Base-by-base conservation (phyloP, 2,888 invertebrate genomes). In the Troilus luridus region DNA sequence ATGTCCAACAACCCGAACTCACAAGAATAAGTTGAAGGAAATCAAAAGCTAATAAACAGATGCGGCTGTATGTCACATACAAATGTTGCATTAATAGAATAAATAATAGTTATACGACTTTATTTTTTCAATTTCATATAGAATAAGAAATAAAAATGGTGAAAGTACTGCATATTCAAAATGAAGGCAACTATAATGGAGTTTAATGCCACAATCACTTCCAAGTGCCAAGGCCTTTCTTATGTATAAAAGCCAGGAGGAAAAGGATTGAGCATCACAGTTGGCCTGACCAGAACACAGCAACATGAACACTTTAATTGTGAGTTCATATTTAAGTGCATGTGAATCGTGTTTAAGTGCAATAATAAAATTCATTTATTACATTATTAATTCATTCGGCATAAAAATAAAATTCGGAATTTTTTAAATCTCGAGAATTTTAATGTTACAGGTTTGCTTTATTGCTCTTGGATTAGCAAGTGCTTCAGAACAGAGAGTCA, bases 141-240 rank as follows among this genome's bases (percentile, higher is more conserved):
- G n/a, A 64, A 67, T 24, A 67, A 67, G 24, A 24, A 77, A 41
- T 41, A 77, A 77, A 41, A 12, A 19, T 17, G 27, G 72, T 77
- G 72, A 77, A 77, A 77, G 72, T 77, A 77, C 72, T 17, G 8
- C 17, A 41, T 77, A 77, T 77, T 77, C 9, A 54, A 85, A 85
- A 85, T 58, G 85, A 85, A 85, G 85, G 85, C 56, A 85, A 85
- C 85, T n/a, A 85, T 41, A 56, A 54, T 85, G 56, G 54, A 85
- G 85, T 85, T 85, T 85, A 58, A 58, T 85, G 85, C 58, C 85
- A 56, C 54, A n/a, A 56, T 56, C 54, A 85, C 85, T 85, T 85
- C 85, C 85, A 56, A n/a, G n/a, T n/a, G 56, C 85, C 85, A 85
- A 85, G 85, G 85, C 85, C 85, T 85, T 85, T 85, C n/a, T n/a